Evolutionary conservation across 2,113 vertebrate species (phyloP), one percentile per base, ranked within the genome.

Genomic region (Arothron firmamentum): DNA sequence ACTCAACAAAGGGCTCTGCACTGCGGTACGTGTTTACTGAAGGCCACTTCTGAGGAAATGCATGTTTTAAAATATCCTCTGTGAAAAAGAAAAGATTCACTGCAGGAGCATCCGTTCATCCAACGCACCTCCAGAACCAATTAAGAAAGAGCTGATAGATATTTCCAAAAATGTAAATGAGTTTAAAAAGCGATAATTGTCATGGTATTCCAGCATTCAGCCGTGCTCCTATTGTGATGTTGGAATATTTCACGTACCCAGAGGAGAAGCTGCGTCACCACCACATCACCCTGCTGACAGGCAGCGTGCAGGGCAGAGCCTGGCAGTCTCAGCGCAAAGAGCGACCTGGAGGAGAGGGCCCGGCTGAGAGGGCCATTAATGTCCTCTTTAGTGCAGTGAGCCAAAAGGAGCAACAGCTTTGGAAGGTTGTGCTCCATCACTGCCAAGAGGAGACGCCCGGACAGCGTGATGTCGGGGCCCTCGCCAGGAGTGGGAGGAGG

Each of bases 211-310:
- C 28, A 31, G 28, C 8, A 5, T 31, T 31, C 28, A 3, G 1
- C 6, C 28, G 28, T 31, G 28, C 8, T 3, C 5, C 1, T 31
- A 9, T 31, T 6, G 5, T 31, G 28, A 31, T 11, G 34, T 12
- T 25, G 23, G 10, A 1, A 15, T 59, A 21, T 31, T 17, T 62
- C 65, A 79, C 93, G 0, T 80, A 96, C 95, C 95, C 95, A 97
- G 61, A 97, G 74, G 34, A 97, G 90, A 69, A 97, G 92, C 72
- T 97, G 95, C 9, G 95, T 96, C 90, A 95, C 92, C 77, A 97
- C 95, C 17, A 96, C 93, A 6, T 95, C 90, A 3, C 88, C 88
- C 48, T 91, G 91, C 80, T 95, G 93, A 5, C 94, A 95, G 42
- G 95, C 93, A 45, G 94, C 78, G 20, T 97, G 95, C 48, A 97